These are phyloP conservation scores for Thamnophis sirtalis DNA, from an alignment of 2,113 vertebrate species.

Conservation along the genomic window DNA sequence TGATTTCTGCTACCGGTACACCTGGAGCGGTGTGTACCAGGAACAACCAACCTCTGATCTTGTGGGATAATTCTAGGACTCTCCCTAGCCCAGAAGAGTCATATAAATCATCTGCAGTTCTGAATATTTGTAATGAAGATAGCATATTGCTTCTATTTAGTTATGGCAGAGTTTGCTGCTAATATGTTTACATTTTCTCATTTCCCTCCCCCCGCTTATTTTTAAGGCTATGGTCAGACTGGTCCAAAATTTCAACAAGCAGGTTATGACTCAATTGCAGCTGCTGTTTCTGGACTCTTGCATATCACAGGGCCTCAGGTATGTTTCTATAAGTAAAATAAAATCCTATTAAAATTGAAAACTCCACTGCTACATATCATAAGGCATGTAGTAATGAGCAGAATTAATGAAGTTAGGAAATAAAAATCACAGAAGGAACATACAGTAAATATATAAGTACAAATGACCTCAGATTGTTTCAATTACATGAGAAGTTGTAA, in stretches of 20 bases:
- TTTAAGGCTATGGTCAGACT: conserved; percentile 89
- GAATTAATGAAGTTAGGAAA: neutral
- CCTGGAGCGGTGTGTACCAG: too few relatives aligned
- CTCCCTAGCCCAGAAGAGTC: neutral
- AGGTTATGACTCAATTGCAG: conserved; percentile 89
- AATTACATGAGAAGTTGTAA: neutral
- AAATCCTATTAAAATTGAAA: neutral
- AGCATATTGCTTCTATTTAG: neutral
- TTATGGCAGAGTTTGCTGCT: neutral
- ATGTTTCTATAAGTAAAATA: conserved; percentile 3
- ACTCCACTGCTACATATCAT: neutral
- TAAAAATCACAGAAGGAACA: neutral
- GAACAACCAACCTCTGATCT: neutral
- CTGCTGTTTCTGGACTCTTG: conserved; percentile 91
- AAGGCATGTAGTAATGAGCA: neutral
- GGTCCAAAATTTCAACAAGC: conserved; percentile 81
- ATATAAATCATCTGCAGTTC: neutral
- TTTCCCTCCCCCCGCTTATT: neutral
- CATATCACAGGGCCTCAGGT: conserved; percentile 94
- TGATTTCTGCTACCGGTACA: too few relatives aligned
- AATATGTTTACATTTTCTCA: neutral
- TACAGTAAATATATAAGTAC: neutral
- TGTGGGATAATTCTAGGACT: neutral
- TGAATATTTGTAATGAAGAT: neutral
- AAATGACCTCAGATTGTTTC: neutral